Conservation (phyloP, 2,113 vertebrate species). For the Noturus placidus region DNA sequence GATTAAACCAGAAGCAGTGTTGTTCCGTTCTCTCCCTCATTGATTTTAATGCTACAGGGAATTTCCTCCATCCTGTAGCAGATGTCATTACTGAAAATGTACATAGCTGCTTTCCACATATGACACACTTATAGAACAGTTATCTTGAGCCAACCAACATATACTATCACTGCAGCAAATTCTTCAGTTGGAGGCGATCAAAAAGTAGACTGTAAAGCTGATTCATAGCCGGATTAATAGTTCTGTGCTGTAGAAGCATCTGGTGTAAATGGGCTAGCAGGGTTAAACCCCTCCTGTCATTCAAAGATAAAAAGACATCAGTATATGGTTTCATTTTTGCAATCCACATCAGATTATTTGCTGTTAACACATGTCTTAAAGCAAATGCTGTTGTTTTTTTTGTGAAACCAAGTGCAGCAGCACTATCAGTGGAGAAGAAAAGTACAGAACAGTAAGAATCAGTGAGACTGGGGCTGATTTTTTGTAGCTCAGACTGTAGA, state of each 20-base stretch:
- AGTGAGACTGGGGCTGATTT: neutral
- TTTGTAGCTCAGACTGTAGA: neutral
- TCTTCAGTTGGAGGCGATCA: neutral
- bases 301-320: neutral
- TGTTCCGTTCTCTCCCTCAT: slow-evolving; percentile 37
- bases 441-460: neutral
- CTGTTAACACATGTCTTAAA: neutral
- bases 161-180: neutral
- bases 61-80: slow-evolving; percentile 32
- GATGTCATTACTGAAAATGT: slow-evolving; percentile 14
- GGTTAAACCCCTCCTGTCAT: neutral
- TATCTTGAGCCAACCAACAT: neutral
- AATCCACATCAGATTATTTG: neutral
- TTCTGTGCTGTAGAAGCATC: neutral
- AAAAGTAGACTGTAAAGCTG: neutral
- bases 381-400: neutral
- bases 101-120: slow-evolving; percentile 8
- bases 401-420: neutral
- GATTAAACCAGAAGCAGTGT: slow-evolving; percentile 39
- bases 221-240: slow-evolving; percentile 25
- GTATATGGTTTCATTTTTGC: neutral
- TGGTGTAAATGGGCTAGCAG: neutral
- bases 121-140: neutral
- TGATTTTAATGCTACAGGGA: slow-evolving; percentile 51
- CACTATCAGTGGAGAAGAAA: neutral